These are phyloP conservation scores for Zygogramma bicolorata DNA, from an alignment of 2,888 invertebrate genomes.

Conservation along the genomic window DNA sequence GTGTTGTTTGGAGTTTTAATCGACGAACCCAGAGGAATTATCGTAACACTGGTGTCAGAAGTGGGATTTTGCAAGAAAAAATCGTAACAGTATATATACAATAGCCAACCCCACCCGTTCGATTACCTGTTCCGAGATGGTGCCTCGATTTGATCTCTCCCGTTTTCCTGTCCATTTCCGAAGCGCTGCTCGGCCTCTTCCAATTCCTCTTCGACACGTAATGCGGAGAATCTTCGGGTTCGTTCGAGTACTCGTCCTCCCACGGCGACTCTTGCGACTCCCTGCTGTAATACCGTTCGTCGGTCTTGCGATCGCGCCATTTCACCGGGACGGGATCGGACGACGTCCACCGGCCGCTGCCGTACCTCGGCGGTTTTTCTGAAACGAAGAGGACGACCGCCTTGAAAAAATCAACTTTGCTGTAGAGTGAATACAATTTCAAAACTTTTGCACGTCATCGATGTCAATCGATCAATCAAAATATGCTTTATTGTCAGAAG, in stretches of 20 bases:
- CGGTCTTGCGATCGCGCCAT: conserved; percentile 63
- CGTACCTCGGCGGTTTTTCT: conserved; percentile 59
- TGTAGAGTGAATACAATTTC: no score
- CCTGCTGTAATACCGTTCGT: conserved; percentile 63
- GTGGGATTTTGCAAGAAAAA: no score
- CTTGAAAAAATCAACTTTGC: no score
- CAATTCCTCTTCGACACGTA: conserved; percentile 64
- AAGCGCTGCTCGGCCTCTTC: conserved; percentile 72
- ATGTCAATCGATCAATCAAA: no score
- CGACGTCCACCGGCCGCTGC: conserved; percentile 51
- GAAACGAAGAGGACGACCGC: no score
- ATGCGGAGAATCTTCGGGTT: conserved; percentile 62
- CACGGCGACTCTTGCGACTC: conserved; percentile 70
- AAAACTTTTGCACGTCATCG: no score
- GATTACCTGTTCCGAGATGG: conserved; percentile 48
- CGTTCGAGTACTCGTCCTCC: conserved; percentile 71
- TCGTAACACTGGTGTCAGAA: no score
- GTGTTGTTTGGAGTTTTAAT: no score
- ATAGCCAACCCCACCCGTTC: not conserved
- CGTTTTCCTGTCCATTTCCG: conserved; percentile 69
- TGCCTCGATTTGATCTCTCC: conserved; percentile 63
- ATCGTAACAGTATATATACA: no score
- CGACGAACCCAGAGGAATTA: no score
- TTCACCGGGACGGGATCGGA: conserved; percentile 49
- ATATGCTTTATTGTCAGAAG: no score